These are phyloP conservation scores for Zosterops hypoxanthus DNA, from an alignment of 2,113 vertebrate species.

Conservation along the genomic window DNA sequence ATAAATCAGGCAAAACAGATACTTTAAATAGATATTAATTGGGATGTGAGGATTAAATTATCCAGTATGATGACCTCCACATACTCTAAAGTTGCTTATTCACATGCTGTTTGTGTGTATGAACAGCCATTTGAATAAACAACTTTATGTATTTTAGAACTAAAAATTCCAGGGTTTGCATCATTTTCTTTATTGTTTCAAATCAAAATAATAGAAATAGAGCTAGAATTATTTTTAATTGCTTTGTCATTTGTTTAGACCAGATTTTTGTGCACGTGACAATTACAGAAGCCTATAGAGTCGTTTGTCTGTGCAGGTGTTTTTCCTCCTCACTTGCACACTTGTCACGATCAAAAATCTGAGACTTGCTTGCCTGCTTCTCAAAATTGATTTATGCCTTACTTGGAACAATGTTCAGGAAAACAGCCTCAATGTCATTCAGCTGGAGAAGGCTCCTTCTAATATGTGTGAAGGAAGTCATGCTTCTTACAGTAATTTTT, in stretches of 20 bases:
- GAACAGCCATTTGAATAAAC: too few species aligned
- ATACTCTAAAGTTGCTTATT: neutral
- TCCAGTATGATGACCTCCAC: neutral
- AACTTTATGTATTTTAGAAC: neutral
- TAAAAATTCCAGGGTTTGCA: neutral
- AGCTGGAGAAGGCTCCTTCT: neutral
- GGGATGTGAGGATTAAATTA: neutral
- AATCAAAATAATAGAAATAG: neutral
- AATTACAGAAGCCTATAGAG: neutral
- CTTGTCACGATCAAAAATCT: neutral
- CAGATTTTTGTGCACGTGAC: neutral
- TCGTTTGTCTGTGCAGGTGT: neutral
- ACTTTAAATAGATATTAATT: neutral
- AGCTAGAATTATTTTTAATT: neutral
- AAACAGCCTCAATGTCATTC: neutral
- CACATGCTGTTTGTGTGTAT: neutral
- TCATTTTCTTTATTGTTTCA: neutral
- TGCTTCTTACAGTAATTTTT: neutral
- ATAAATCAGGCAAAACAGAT: neutral
- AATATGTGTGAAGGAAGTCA: neutral
- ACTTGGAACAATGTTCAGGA: neutral
- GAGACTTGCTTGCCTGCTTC: neutral
- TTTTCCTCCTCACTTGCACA: neutral
- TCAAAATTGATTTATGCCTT: neutral
- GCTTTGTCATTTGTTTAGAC: neutral